phyloP scores from a whole-genome alignment of 2,888 invertebrate species.

The Heliconius sara region DNA sequence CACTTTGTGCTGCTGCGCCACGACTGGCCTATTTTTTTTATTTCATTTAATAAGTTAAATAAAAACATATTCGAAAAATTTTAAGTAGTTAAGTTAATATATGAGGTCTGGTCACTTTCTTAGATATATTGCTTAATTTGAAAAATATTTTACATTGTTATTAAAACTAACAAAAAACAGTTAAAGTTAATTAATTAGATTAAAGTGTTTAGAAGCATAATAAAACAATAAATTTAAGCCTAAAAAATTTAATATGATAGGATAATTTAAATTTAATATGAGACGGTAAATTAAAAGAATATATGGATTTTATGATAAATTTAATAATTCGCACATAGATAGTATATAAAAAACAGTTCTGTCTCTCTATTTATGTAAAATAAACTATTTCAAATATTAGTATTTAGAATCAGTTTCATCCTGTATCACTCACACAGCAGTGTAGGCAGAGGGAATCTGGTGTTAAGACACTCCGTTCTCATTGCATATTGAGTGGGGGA shows the following conservation, averaged over 20 bases:
- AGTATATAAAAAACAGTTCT: neutral
- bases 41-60: too few species aligned
- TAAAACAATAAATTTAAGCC: neutral
- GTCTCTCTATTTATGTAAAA: neutral
- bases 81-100: too few species aligned
- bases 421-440: too few species aligned
- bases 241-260: neutral
- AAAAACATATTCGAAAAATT: too few species aligned
- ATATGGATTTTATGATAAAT: neutral
- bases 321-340: constrained; percentile 7
- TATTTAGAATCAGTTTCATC: neutral
- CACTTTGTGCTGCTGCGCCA: too few species aligned
- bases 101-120: too few species aligned
- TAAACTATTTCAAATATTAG: neutral
- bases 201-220: neutral
- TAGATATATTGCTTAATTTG: too few species aligned
- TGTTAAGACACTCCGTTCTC: too few species aligned
- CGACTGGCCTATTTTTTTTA: too few species aligned
- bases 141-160: too few species aligned
- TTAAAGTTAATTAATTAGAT: neutral
- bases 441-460: too few species aligned
- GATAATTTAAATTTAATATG: neutral
- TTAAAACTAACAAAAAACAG: neutral
- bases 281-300: neutral
- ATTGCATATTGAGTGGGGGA: too few species aligned